Evolutionary conservation across 1,140 invertebrate species (phyloP).

Genomic region (Solen grandis): DNA sequence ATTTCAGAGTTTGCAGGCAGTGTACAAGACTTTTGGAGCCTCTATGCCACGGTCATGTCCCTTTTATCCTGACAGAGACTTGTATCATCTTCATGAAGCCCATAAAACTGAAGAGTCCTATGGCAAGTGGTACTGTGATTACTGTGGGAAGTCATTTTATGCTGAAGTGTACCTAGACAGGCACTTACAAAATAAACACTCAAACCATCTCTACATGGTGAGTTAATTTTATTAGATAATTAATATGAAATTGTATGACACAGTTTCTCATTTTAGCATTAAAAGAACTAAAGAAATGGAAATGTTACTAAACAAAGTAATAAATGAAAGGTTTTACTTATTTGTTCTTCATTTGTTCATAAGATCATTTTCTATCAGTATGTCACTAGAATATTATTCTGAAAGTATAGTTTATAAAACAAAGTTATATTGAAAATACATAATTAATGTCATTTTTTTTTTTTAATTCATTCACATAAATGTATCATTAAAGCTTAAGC

Average conservation of each 20-base stretch:
- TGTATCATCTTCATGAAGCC: constrained; percentile 90
- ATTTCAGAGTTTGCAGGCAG: neutral
- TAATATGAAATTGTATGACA: neutral
- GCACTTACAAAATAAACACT: constrained; percentile 94
- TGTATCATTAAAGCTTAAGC: too few species aligned
- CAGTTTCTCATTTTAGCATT: neutral
- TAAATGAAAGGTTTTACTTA: neutral
- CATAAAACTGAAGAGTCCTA: constrained; percentile 75
- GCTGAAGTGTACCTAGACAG: constrained; percentile 92
- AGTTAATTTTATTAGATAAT: constrained; percentile 45
- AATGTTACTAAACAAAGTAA: neutral
- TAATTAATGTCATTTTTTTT: too few species aligned
- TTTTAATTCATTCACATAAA: too few species aligned
- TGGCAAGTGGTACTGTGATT: constrained; percentile 93
- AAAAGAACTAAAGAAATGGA: neutral
- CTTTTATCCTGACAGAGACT: constrained; percentile 91
- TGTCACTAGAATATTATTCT: neutral
- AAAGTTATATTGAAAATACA: too few species aligned
- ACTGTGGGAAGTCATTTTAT: constrained; percentile 95
- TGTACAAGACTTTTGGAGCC: neutral
- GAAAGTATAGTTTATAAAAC: too few species aligned
- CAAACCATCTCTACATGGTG: constrained; percentile 91
- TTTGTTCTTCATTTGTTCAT: neutral
- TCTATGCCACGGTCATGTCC: constrained; percentile 91
- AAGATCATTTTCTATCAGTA: neutral